These are phyloP conservation scores for Gastracanthus pulcherrimus DNA, from an alignment of 2,888 invertebrate species.

Conservation along the genomic window DNA sequence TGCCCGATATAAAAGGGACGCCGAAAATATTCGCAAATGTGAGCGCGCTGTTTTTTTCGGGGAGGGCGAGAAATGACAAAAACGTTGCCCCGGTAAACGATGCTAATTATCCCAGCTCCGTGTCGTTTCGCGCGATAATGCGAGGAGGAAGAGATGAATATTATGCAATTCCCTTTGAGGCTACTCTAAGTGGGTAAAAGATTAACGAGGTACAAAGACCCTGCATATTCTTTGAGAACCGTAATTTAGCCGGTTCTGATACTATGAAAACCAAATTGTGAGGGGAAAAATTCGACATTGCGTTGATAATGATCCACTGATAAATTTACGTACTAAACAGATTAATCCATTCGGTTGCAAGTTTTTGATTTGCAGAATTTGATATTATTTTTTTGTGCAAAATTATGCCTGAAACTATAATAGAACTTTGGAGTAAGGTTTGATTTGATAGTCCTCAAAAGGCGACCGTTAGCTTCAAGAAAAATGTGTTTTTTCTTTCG, in stretches of 20 bases:
- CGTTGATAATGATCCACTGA: no score
- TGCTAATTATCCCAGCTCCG: constrained; percentile 21
- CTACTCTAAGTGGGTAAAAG: not conserved
- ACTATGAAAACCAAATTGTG: no score
- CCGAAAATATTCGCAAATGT: not conserved
- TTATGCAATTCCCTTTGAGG: not conserved
- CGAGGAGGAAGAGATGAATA: not conserved
- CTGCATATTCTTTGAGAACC: no score
- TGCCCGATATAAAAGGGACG: not conserved
- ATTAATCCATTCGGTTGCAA: no score
- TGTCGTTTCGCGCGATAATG: constrained; percentile 2
- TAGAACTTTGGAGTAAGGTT: no score
- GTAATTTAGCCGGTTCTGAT: no score
- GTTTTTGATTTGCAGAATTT: no score
- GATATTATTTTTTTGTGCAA: no score
- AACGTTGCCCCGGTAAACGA: constrained; percentile 1
- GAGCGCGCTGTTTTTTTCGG: not conserved
- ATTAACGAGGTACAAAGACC: not conserved
- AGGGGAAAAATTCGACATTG: not conserved
- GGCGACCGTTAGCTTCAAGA: no score
- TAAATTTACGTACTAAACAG: no score
- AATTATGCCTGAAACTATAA: no score
- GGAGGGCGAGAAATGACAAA: not conserved
- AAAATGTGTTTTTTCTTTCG: not conserved
- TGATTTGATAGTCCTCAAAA: no score